Conservation (phyloP, 2,113 vertebrate genomes). For the Macaca mulatta region DNA sequence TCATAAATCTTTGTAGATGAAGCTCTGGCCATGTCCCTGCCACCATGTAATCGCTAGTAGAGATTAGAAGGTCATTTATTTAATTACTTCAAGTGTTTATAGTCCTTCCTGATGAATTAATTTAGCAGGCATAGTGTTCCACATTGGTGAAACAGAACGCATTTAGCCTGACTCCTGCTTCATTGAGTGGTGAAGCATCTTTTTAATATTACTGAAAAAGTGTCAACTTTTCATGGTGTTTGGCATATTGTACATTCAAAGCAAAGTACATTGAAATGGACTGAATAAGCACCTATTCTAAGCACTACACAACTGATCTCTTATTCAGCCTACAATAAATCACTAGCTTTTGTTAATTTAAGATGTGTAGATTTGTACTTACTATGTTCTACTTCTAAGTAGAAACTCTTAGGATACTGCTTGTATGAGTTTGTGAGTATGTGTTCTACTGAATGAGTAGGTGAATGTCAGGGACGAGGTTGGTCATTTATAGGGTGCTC, state of each 20-base stretch:
- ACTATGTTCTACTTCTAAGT: not conserved
- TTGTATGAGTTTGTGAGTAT: not conserved
- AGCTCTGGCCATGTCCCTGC: not conserved
- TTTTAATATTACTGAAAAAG: not conserved
- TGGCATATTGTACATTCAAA: not conserved
- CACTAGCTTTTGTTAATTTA: not conserved
- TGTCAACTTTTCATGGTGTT: not conserved
- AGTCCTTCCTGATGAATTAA: constrained; percentile 31
- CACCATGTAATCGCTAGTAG: not conserved
- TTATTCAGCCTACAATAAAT: not conserved
- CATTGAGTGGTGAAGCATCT: not conserved
- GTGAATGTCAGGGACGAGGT: not conserved
- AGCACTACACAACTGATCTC: not conserved
- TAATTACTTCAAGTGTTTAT: constrained; percentile 39
- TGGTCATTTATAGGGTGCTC: not conserved
- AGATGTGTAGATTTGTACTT: not conserved
- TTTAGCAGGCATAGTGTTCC: not conserved
- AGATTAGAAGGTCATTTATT: constrained; percentile 26
- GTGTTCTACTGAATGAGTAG: not conserved
- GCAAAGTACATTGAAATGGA: not conserved
- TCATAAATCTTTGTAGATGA: not conserved
- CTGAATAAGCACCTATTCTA: not conserved
- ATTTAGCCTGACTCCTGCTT: not conserved
- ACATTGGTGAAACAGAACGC: constrained; percentile 7
- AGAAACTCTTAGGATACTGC: not conserved